A percentile compares a stretch with the other conserved stretches of the same genome.
These are phyloP conservation scores for Elephantulus edwardii DNA, from an alignment of 2,113 vertebrate species.

Conservation along the genomic window DNA sequence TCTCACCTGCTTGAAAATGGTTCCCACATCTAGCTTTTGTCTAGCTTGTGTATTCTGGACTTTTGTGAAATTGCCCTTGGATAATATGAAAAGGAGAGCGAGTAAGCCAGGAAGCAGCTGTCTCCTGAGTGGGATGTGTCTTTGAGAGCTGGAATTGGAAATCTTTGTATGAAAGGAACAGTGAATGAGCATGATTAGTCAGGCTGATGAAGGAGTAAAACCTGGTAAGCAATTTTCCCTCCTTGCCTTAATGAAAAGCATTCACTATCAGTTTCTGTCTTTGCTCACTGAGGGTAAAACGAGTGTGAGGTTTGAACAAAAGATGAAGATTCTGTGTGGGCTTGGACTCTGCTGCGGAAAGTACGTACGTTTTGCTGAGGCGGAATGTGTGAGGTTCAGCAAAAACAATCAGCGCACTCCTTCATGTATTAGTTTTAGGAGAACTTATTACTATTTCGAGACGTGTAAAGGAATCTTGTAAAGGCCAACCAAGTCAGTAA, in stretches of 20 bases:
- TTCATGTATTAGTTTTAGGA: constrained; percentile 35
- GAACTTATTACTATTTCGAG: constrained; percentile 30
- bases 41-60: constrained; percentile 51
- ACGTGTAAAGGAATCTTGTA: background rate
- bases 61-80: background rate
- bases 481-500: background rate
- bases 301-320: constrained; percentile 66
- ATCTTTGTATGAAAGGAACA: constrained; percentile 62
- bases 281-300: constrained; percentile 59
- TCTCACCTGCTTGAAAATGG: background rate
- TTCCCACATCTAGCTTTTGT: constrained; percentile 30
- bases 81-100: constrained; percentile 48
- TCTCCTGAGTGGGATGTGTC: constrained; percentile 58
- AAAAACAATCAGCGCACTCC: background rate
- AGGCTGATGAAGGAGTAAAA: constrained; percentile 73
- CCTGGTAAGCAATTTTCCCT: constrained; percentile 71
- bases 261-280: constrained; percentile 66
- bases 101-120: constrained; percentile 68
- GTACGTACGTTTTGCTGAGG: constrained; percentile 56
- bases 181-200: constrained; percentile 76
- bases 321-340: constrained; percentile 57
- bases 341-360: constrained; percentile 46
- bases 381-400: background rate
- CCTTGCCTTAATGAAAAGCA: constrained; percentile 72
- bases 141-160: constrained; percentile 61